phyloP scores from a whole-genome alignment of 2,113 vertebrate species.

The Pristiophorus japonicus region DNA sequence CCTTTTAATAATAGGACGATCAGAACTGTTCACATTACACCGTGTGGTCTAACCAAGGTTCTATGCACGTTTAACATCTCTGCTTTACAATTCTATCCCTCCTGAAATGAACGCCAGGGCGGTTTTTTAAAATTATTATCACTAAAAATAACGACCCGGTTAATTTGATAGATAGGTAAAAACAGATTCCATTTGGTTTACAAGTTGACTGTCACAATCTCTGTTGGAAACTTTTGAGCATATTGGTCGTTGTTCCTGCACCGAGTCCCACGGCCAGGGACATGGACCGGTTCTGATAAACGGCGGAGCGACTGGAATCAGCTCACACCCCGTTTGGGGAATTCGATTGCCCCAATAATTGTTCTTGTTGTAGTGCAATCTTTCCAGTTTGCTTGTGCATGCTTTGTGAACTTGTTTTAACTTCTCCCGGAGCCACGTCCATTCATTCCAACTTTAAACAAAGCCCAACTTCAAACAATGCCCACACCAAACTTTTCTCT shows the following conservation, averaged over 20 bases:
- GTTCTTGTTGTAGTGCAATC: background rate
- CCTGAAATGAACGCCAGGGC: background rate
- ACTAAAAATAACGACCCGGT: too few species aligned
- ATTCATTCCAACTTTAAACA: background rate
- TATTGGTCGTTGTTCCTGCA: background rate
- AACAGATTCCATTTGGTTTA: background rate
- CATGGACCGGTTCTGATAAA: background rate
- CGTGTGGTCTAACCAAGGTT: background rate
- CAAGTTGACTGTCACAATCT: background rate
- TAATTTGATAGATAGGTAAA: background rate
- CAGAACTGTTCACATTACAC: background rate
- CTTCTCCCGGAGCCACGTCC: background rate
- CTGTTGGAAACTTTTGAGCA: background rate
- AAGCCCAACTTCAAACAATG: background rate
- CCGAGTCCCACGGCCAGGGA: background rate
- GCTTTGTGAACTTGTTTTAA: background rate
- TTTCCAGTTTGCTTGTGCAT: background rate
- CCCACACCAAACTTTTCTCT: background rate
- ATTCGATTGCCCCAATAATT: background rate
- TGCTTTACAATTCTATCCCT: background rate
- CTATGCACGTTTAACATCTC: background rate
- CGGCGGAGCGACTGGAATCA: background rate
- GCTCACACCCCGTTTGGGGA: background rate
- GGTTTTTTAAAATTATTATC: too few species aligned
- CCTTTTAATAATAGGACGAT: background rate